Conservation (phyloP, 2,797 vertebrate genomes). For the Sus cebifrons region DNA sequence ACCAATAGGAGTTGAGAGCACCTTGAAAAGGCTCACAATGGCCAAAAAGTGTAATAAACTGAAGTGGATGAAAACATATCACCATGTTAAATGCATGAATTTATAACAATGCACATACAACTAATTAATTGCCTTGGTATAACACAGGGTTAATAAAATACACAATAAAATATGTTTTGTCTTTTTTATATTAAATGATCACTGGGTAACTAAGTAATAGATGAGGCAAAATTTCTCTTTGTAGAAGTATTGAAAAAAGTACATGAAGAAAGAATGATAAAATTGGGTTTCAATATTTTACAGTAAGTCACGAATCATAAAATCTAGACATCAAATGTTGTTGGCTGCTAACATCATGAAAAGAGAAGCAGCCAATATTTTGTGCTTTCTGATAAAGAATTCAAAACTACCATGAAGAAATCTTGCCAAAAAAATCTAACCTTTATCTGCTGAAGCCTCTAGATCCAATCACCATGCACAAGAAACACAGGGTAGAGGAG, state of each 20-base stretch:
- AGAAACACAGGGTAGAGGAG: not conserved
- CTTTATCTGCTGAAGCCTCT: not conserved
- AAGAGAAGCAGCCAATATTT: not conserved
- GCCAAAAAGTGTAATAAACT: not conserved
- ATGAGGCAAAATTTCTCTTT: not conserved
- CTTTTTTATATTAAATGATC: not conserved
- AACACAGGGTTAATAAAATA: not conserved
- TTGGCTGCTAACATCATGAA: not conserved
- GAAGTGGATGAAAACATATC: not conserved
- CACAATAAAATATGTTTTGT: not conserved
- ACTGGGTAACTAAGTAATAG: not conserved
- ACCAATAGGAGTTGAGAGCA: not conserved
- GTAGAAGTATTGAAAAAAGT: not conserved
- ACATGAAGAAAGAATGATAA: constrained; percentile 5
- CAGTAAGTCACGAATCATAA: not conserved
- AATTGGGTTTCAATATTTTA: constrained; percentile 46
- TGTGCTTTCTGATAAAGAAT: constrained; percentile 25
- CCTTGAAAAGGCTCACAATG: not conserved
- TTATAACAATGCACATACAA: not conserved
- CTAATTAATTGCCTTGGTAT: not conserved
- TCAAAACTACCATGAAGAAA: not conserved
- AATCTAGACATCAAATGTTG: constrained; percentile 11
- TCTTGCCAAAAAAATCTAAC: constrained; percentile 7
- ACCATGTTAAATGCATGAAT: not conserved
- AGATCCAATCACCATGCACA: not conserved